Conservation (phyloP, 1,140 invertebrate species). For the Paramacrobiotus metropolitanus region DNA sequence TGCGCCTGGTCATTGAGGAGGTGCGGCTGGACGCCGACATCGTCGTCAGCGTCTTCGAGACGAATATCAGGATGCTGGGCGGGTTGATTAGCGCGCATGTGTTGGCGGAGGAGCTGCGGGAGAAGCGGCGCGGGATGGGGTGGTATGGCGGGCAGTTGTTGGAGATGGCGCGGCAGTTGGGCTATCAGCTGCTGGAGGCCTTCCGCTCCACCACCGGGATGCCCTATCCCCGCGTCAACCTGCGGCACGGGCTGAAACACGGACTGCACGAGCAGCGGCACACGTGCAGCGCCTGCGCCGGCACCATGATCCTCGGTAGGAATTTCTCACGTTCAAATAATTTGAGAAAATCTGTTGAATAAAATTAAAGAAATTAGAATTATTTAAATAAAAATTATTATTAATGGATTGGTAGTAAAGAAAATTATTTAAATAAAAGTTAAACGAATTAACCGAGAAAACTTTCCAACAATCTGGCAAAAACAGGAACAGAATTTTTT, state of each 20-base stretch:
- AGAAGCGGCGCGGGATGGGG: conserved; percentile 41
- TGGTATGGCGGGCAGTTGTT: conserved; percentile 84
- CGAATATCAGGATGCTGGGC: conserved; percentile 84
- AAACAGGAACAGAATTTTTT: no score
- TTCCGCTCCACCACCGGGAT: conserved; percentile 96
- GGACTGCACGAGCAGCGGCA: conserved; percentile 49
- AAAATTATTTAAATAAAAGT: no score
- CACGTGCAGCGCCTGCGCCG: conserved; percentile 93
- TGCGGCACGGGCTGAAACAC: conserved; percentile 59
- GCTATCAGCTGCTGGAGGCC: conserved; percentile 67
- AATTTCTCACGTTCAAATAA: no score
- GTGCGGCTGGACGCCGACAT: conserved; percentile 80
- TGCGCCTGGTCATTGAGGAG: conserved; percentile 45
- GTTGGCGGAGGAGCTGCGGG: conserved; percentile 52
- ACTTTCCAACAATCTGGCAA: no score
- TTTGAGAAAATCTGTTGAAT: no score
- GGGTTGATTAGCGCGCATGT: conserved; percentile 81
- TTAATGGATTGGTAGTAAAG: no score
- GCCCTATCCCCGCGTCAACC: conserved; percentile 77
- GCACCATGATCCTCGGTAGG: conserved; percentile 59
- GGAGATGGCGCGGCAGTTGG: conserved; percentile 69
- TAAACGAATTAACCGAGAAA: no score
- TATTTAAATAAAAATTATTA: no score
- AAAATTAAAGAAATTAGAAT: no score
- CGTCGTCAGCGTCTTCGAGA: conserved; percentile 92